These are phyloP conservation scores for Cyanoliseus patagonus DNA, from an alignment of 2,113 vertebrate species.

Conservation along the genomic window DNA sequence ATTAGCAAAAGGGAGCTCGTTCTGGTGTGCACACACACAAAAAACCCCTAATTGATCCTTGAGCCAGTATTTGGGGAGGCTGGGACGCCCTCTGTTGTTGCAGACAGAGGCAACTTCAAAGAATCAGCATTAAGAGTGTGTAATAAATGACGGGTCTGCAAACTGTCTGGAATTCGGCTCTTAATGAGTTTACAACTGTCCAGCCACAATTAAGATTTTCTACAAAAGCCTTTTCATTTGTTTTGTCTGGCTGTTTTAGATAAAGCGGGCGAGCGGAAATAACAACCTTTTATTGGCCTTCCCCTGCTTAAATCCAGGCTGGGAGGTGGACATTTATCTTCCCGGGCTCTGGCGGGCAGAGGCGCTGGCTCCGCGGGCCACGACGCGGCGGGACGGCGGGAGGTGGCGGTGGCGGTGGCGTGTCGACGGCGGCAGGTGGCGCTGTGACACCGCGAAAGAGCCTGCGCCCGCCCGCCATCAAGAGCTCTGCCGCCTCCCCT, in stretches of 20 bases:
- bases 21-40: background rate
- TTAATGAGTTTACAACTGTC: slow-evolving; percentile 98
- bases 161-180: slow-evolving; percentile 97
- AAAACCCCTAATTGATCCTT: slow-evolving; percentile 62
- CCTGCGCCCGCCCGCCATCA: slow-evolving; percentile 65
- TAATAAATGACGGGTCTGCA: slow-evolving; percentile 95
- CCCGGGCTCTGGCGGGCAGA: background rate
- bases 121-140: slow-evolving; percentile 85
- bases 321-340: slow-evolving; percentile 76
- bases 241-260: slow-evolving; percentile 87
- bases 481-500: slow-evolving; percentile 32
- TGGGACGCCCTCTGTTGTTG: slow-evolving; percentile 85
- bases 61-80: slow-evolving; percentile 61
- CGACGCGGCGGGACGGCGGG: background rate
- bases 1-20: slow-evolving; percentile 37
- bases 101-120: slow-evolving; percentile 89
- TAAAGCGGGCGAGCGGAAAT: slow-evolving; percentile 93
- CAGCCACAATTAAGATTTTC: slow-evolving; percentile 88
- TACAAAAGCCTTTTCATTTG: slow-evolving; percentile 87
- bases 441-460: slow-evolving; percentile 75
- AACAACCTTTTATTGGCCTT: slow-evolving; percentile 90
- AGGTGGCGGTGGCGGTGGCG: background rate
- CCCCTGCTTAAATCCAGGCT: slow-evolving; percentile 76
- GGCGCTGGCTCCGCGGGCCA: background rate
- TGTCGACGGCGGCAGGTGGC: slow-evolving; percentile 78